Evolutionary conservation across 2,113 vertebrate species (phyloP), one percentile per base, ranked within the genome.

Genomic region (Acanthochromis polyacanthus): DNA sequence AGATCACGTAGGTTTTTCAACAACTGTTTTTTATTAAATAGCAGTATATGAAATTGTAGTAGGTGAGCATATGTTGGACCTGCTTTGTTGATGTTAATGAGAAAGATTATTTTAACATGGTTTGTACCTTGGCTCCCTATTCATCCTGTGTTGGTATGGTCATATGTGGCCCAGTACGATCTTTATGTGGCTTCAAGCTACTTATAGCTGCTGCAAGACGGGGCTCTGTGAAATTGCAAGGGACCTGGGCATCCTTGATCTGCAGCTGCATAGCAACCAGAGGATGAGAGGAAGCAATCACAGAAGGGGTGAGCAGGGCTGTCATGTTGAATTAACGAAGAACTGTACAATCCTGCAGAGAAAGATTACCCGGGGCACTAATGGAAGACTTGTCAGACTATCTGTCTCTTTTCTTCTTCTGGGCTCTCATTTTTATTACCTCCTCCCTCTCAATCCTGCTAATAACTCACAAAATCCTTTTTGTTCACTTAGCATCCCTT

Each of bases 271-370:
- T 88, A 75, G 86, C 67, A 87, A 83, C 85, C 78, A 83, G 70
- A 80, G 62, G 73, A 91, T 87, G 85, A 75, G 79, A 80, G 59
- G 48, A 63, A 80, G 82, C 70, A 74, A 79, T 89, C 76, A 17
- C 48, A 87, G 80, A 71, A 61, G 67, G 52, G 75, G 56, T 74
- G 85, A 90, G 78, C 70, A 28, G 63, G 40, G 73, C 82, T 91
- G 89, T 92, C 92, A 79, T 84, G 88, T 90, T 78, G 90, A 82
- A 92, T 93, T 90, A 92, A 80, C 75, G 0, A 48, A 70, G 63
- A 85, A 73, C 62, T 69, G 73, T 84, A 75, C 73, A 81, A 84
- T 80, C 82, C 71, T 25, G 15, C 70, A 62, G 71, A 85, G 71
- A 76, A 70, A 73, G 78, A 82, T 89, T 83, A 85, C 85, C 78